Evolutionary conservation across 2,113 vertebrate species (phyloP), one percentile per base, ranked within the genome.

Genomic region (Ceyx melanurus): DNA sequence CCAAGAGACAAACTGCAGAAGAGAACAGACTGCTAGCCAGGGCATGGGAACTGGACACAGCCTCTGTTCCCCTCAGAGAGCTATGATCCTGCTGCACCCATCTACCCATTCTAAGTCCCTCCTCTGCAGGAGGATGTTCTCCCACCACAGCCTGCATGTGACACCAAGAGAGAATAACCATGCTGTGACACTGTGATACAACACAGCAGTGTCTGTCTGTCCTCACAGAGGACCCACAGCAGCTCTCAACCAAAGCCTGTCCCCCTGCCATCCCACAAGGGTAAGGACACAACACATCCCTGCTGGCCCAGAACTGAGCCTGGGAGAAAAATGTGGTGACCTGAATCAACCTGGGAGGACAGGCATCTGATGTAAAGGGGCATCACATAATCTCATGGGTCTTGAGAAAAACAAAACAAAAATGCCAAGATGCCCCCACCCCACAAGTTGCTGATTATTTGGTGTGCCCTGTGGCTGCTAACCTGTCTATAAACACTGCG

Each of bases 191-290:
- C 15, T 29, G 25, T 4, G 0, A 60, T 16, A 31, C 15, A 23
- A 15, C 2, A 6, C 16, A 37, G 43, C 60, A 15, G 16, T 3
- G 6, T 20, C 50, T 8, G 14, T 26, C 56, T 5, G 1, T 62
- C 25, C 51, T 70, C 9, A 2, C 28, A 29, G 33, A 58, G 46
- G 35, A 46, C 14, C 33, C 14, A 18, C 13, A 13, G 12, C 19
- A 48, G 18, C 54, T 60, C 23, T 60, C 51, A 25, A 25, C 40
- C 20, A 28, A 26, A 64, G 37, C 33, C 65, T 4, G 10, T 8
- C 1, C 11, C 28, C 9, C 21, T 1, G 2, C 11, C 8, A 46
- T 35, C 6, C 50, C 29, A 10, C 0, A 1, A 31, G 23, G 26
- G 8, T 20, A 29, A 84, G 72, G 58, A 23, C 33, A 53, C 13